Evolutionary conservation across 2,797 vertebrate genomes (phyloP).

Genomic region (Ctenosaura bakeri): DNA sequence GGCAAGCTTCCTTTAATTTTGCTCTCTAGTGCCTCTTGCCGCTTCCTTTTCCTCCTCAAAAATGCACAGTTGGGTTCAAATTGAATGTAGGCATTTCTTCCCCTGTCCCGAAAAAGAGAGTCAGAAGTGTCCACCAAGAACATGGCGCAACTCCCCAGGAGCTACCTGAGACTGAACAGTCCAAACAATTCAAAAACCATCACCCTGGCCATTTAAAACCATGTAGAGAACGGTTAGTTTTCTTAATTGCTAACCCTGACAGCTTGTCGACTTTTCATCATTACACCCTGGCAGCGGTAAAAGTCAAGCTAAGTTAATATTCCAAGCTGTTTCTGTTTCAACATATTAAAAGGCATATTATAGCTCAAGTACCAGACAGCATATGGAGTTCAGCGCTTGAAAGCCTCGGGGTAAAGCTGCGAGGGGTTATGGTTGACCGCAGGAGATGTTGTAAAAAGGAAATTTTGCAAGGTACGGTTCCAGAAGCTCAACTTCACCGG

Average conservation of each 20-base stretch:
- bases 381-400: constrained; percentile 53
- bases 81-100: fast-evolving
- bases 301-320: background rate
- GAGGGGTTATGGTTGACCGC: constrained; percentile 16
- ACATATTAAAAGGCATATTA: constrained; percentile 23
- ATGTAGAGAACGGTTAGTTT: background rate
- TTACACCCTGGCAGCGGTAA: constrained; percentile 10
- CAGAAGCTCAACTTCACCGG: constrained; percentile 27
- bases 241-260: constrained; percentile 38
- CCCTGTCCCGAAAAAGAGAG: fast-evolving
- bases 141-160: background rate
- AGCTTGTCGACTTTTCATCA: constrained; percentile 43
- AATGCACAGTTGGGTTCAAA: background rate
- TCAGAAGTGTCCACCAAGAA: fast-evolving
- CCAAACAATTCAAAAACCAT: fast-evolving
- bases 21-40: background rate
- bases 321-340: constrained; percentile 40
- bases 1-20: background rate
- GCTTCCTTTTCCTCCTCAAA: background rate
- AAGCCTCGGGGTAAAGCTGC: constrained; percentile 29
- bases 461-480: constrained; percentile 12
- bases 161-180: background rate
- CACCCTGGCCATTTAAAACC: background rate
- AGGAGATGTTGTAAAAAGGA: constrained; percentile 49
- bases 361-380: constrained; percentile 50